Percentiles rank a stretch among this genome's conserved stretches.
phyloP scores from a whole-genome alignment of 2,797 vertebrate genomes.

The Antennarius maculatus region DNA sequence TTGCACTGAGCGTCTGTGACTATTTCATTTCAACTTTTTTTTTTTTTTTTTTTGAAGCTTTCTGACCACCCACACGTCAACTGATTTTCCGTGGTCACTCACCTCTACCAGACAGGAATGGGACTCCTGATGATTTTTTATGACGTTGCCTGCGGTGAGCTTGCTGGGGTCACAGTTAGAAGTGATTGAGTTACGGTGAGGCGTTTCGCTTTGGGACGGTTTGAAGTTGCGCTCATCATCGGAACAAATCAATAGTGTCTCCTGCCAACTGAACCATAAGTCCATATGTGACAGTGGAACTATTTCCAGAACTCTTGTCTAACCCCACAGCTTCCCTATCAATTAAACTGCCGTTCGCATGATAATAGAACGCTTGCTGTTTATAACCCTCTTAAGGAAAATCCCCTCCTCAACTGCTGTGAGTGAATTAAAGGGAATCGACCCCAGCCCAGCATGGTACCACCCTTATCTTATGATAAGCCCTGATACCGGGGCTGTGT shows the following conservation, averaged over 20 bases:
- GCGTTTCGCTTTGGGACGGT: constrained; percentile 13
- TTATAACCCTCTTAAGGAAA: constrained; percentile 33
- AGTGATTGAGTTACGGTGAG: constrained; percentile 32
- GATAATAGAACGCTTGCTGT: constrained; percentile 31
- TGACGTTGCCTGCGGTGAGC: constrained; percentile 20
- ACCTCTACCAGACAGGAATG: constrained; percentile 36
- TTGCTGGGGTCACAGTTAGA: constrained; percentile 22
- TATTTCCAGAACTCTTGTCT: neutral
- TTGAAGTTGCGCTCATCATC: constrained; percentile 12
- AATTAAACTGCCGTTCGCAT: constrained; percentile 1
- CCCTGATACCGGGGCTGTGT: constrained; percentile 52
- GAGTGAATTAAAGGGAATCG: constrained; percentile 49
- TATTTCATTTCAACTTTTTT: constrained; percentile 11
- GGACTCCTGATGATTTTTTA: constrained; percentile 35
- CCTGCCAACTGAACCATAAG: neutral
- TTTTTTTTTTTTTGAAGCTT: neutral
- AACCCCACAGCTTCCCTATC: neutral
- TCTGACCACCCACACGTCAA: constrained; percentile 41
- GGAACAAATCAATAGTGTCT: constrained; percentile 26
- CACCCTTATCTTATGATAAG: constrained; percentile 70
- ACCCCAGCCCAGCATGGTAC: constrained; percentile 58
- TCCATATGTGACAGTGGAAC: neutral
- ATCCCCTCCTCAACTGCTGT: constrained; percentile 24
- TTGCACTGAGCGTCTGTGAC: neutral
- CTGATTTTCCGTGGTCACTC: constrained; percentile 38